These are phyloP conservation scores for Coenobita brevimanus DNA, from an alignment of 1,140 invertebrate species.

Conservation along the genomic window DNA sequence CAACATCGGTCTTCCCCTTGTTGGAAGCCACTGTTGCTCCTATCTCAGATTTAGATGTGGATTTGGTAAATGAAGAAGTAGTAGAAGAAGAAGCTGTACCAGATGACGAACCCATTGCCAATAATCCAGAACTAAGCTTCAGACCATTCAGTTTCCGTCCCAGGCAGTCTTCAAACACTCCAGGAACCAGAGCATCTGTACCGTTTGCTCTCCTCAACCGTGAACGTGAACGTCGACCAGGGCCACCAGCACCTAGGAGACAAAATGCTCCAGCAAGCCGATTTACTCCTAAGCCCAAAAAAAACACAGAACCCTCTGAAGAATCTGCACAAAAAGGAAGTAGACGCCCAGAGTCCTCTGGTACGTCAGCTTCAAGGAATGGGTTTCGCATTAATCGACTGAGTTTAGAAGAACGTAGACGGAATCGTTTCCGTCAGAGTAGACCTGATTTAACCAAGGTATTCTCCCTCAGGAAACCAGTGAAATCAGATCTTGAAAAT, in stretches of 20 bases:
- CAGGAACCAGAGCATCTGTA: constrained; percentile 34
- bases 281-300: constrained; percentile 10
- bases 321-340: not conserved
- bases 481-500: constrained; percentile 63
- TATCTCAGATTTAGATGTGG: not conserved
- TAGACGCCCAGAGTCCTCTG: not conserved
- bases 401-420: constrained; percentile 48
- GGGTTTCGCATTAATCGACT: constrained; percentile 23
- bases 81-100: not conserved
- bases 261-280: constrained; percentile 17
- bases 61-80: not conserved
- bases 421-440: constrained; percentile 44
- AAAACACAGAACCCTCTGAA: not conserved
- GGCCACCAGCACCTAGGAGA: not conserved
- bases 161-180: not conserved
- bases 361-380: not conserved
- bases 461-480: constrained; percentile 59
- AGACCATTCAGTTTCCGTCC: constrained; percentile 62
- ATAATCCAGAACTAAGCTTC: constrained; percentile 38
- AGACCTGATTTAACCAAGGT: constrained; percentile 56
- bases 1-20: constrained; percentile 20
- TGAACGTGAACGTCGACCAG: not conserved
- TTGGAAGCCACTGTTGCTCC: constrained; percentile 21
- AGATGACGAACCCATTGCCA: not conserved
- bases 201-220: constrained; percentile 47